Conservation (phyloP, 2,888 invertebrate species). For the Eupithecia exiguata region DNA sequence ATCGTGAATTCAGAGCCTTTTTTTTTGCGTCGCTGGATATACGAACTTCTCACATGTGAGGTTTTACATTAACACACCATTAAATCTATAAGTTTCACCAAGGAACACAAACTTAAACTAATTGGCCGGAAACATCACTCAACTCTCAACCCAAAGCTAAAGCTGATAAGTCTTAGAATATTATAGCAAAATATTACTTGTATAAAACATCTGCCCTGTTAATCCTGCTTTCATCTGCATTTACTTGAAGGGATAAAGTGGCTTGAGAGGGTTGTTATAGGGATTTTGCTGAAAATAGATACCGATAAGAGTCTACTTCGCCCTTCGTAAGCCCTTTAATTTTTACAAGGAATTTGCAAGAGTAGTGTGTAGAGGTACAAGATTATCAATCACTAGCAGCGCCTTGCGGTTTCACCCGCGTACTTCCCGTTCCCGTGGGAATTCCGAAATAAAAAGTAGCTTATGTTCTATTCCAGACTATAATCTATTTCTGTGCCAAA, state of each 20-base stretch:
- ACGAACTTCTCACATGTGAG: background rate
- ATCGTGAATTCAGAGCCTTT: background rate
- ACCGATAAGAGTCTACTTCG: conserved; percentile 11
- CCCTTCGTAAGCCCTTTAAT: conserved; percentile 5
- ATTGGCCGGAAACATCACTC: conserved; percentile 34
- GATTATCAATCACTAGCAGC: background rate
- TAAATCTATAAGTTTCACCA: conserved; percentile 33
- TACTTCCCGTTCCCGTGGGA: too few relatives aligned
- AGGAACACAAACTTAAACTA: conserved; percentile 42
- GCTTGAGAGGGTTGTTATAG: conserved; percentile 30
- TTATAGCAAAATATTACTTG: conserved; percentile 29
- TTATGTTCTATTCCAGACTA: too few relatives aligned
- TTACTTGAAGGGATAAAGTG: conserved; percentile 49
- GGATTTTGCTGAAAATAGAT: conserved; percentile 16
- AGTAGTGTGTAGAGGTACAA: conserved; percentile 1
- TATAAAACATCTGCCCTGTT: conserved; percentile 50
- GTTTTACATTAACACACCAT: conserved; percentile 32
- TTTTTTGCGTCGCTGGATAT: background rate
- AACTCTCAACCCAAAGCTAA: conserved; percentile 22
- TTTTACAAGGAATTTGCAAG: background rate
- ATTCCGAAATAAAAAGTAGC: too few relatives aligned
- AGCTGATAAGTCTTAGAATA: conserved; percentile 26
- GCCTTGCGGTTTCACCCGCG: too few relatives aligned
- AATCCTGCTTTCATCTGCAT: conserved; percentile 50
- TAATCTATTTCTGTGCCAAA: too few relatives aligned